These are phyloP conservation scores for Cygnus atratus DNA, from an alignment of 2,113 vertebrate genomes.

Conservation along the genomic window DNA sequence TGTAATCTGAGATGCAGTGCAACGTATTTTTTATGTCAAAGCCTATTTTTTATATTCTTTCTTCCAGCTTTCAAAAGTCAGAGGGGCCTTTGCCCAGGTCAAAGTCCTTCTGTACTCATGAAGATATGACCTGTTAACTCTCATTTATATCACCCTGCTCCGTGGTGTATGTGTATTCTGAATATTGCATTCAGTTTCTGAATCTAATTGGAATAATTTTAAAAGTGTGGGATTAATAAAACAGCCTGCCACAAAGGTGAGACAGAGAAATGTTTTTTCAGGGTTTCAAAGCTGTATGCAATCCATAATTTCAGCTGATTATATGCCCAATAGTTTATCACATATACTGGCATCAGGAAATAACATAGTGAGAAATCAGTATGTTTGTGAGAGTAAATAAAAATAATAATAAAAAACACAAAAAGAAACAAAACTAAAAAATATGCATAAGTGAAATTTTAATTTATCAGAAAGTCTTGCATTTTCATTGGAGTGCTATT, in stretches of 20 bases:
- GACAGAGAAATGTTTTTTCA: neutral
- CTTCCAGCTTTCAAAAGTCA: neutral
- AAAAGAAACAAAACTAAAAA: neutral
- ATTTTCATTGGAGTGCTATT: neutral
- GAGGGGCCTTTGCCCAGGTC: neutral
- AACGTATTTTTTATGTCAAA: neutral
- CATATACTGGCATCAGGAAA: neutral
- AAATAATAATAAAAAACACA: too few relatives aligned
- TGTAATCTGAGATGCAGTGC: neutral
- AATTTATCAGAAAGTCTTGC: neutral
- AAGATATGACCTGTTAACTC: neutral
- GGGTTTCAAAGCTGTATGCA: neutral
- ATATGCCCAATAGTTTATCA: neutral
- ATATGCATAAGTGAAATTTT: neutral
- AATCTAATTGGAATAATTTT: neutral
- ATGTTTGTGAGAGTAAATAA: neutral
- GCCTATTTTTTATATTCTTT: neutral
- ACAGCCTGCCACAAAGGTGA: neutral
- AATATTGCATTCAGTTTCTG: neutral
- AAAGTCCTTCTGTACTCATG: neutral
- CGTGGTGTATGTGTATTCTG: neutral
- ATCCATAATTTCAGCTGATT: neutral
- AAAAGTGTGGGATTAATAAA: neutral
- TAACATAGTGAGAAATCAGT: neutral
- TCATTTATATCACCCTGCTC: neutral